These are phyloP conservation scores for Psittacara wagleri DNA, from an alignment of 2,113 vertebrate genomes.

Conservation along the genomic window DNA sequence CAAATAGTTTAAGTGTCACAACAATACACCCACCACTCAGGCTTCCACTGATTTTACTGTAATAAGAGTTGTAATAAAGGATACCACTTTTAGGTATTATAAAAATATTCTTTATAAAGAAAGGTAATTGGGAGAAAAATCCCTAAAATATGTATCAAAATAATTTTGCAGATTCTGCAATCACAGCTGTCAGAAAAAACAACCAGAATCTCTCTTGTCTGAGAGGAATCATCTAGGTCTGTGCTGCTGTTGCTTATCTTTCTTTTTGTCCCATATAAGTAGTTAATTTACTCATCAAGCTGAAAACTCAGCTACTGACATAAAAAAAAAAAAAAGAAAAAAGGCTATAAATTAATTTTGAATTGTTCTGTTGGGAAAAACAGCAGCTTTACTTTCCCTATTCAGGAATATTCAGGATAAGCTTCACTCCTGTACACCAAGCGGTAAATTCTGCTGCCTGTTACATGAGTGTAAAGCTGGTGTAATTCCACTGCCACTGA, in stretches of 20 bases:
- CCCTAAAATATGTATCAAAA: constrained; percentile 64
- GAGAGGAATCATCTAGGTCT: not conserved
- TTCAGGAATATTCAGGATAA: not conserved
- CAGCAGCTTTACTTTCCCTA: not conserved
- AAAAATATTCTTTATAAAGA: constrained; percentile 47
- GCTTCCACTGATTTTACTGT: constrained; percentile 55
- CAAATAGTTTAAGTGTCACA: constrained; percentile 79
- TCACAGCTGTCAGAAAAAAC: constrained; percentile 54
- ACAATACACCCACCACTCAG: constrained; percentile 75
- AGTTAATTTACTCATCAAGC: constrained; percentile 39
- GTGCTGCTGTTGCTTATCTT: constrained; percentile 4
- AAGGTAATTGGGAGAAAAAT: constrained; percentile 48
- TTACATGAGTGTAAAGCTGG: not conserved
- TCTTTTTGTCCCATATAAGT: not conserved
- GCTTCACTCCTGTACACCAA: not conserved
- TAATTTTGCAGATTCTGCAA: constrained; percentile 30
- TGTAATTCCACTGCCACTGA: not conserved
- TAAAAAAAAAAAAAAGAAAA: not conserved
- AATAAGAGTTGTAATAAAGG: constrained; percentile 68
- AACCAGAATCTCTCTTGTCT: constrained; percentile 7
- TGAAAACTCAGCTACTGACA: constrained; percentile 6
- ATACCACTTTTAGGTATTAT: constrained; percentile 63
- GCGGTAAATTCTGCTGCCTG: not conserved
- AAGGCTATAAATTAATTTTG: not conserved
- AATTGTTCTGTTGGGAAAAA: not conserved